A percentile compares a stretch with the other conserved stretches of the same genome.
Conservation (phyloP, 2,113 vertebrate species). For the Oriolus oriolus region DNA sequence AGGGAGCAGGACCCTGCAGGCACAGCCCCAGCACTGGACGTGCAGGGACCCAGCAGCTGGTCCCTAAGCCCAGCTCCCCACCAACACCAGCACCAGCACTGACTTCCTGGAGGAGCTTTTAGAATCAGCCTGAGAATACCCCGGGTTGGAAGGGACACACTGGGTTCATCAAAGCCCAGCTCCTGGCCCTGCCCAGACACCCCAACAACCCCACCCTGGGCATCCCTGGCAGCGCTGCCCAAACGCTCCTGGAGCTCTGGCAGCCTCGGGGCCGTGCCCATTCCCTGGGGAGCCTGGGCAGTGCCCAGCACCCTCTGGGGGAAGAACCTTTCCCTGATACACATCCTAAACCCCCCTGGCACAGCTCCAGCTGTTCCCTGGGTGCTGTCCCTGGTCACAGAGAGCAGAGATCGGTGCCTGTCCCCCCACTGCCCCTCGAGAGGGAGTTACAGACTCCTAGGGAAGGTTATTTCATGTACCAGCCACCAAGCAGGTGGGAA, state of each 20-base stretch:
- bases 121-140: background rate
- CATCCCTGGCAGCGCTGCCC: background rate
- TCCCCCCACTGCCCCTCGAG: background rate
- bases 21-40: fast-evolving
- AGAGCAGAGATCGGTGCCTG: background rate
- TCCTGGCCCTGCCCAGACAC: background rate
- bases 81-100: background rate
- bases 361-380: background rate
- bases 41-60: background rate
- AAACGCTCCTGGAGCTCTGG: background rate
- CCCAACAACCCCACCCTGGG: background rate
- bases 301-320: background rate
- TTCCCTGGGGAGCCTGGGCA: background rate
- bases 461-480: background rate
- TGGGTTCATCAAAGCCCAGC: background rate
- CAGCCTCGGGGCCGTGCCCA: background rate
- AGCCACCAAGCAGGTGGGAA: background rate
- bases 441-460: background rate
- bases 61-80: background rate
- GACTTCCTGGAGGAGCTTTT: background rate
- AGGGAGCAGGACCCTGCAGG: background rate
- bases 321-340: fast-evolving
- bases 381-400: background rate
- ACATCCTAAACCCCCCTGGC: fast-evolving
- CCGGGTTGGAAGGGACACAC: background rate